Percentiles rank a stretch among this genome's conserved stretches.
Evolutionary conservation across 2,113 vertebrate genomes (phyloP).

Genomic region (Macquaria ambigua): DNA sequence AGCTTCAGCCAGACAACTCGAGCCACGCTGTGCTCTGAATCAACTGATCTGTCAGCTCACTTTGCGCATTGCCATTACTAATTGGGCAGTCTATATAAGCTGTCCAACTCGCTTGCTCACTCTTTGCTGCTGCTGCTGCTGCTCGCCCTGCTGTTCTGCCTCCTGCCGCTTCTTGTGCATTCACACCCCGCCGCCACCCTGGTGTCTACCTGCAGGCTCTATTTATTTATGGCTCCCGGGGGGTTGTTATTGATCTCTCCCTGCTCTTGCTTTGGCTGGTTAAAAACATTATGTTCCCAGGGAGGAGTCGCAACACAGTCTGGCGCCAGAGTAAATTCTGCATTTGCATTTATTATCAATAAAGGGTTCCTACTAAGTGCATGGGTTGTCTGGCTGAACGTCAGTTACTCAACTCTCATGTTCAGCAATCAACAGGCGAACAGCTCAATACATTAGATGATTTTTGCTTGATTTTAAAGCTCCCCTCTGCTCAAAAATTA

Average conservation of each 20-base stretch:
- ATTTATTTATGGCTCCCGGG: constrained; percentile 59
- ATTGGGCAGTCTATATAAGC: constrained; percentile 9
- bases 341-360: constrained; percentile 47
- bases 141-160: constrained; percentile 6
- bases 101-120: constrained; percentile 38
- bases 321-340: constrained; percentile 9
- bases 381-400: not conserved
- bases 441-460: not conserved
- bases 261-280: constrained; percentile 43
- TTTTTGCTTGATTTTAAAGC: not conserved
- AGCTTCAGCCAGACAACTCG: constrained; percentile 21
- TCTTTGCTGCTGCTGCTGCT: constrained; percentile 14
- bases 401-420: not conserved
- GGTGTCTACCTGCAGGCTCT: constrained; percentile 48
- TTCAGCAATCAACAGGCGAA: not conserved
- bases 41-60: constrained; percentile 40
- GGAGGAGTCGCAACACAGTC: constrained; percentile 25
- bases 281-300: constrained; percentile 38
- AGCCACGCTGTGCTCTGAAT: constrained; percentile 35
- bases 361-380: constrained; percentile 29
- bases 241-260: constrained; percentile 56
- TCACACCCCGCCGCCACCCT: constrained; percentile 3
- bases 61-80: constrained; percentile 33
- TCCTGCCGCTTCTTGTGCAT: constrained; percentile 50
- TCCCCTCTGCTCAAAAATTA: not conserved